phyloP scores from a whole-genome alignment of 1,140 invertebrate species.

The Xylocopa sonorina region DNA sequence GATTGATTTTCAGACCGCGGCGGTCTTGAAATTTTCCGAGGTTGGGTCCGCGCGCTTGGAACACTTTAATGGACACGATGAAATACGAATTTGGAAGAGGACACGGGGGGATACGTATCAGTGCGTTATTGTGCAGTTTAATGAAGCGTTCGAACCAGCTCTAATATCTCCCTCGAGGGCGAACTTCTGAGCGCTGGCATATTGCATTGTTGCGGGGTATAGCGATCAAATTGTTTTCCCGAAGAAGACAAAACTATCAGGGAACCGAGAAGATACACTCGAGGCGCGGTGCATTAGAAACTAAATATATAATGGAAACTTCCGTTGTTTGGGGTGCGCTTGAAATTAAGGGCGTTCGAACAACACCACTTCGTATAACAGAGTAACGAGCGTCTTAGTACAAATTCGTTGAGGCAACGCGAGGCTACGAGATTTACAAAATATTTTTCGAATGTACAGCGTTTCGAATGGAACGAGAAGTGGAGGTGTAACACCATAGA shows the following conservation, averaged over 20 bases:
- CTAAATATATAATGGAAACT: not conserved
- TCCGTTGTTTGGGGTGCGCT: too few species aligned
- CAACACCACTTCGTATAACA: too few species aligned
- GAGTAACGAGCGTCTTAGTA: too few species aligned
- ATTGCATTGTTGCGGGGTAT: conserved; percentile 3
- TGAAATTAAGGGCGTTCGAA: too few species aligned
- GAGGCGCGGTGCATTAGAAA: not conserved
- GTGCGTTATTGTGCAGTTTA: conserved; percentile 21
- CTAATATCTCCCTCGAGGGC: conserved; percentile 1
- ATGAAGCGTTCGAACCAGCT: conserved; percentile 29
- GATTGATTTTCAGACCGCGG: conserved; percentile 37
- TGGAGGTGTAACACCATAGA: not conserved
- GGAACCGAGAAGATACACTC: not conserved
- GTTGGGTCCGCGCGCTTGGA: conserved; percentile 32
- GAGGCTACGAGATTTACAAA: too few species aligned
- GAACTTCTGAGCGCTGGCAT: conserved; percentile 8
- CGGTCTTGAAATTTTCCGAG: conserved; percentile 30
- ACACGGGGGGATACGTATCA: not conserved
- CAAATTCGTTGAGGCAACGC: too few species aligned
- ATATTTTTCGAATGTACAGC: too few species aligned
- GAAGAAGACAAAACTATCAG: not conserved
- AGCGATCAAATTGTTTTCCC: conserved; percentile 3
- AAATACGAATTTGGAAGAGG: conserved; percentile 16
- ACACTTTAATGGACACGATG: conserved; percentile 25
- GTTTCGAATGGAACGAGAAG: too few species aligned